These are phyloP conservation scores for Vespertilio murinus DNA, from an alignment of 2,797 vertebrate species.

Conservation along the genomic window DNA sequence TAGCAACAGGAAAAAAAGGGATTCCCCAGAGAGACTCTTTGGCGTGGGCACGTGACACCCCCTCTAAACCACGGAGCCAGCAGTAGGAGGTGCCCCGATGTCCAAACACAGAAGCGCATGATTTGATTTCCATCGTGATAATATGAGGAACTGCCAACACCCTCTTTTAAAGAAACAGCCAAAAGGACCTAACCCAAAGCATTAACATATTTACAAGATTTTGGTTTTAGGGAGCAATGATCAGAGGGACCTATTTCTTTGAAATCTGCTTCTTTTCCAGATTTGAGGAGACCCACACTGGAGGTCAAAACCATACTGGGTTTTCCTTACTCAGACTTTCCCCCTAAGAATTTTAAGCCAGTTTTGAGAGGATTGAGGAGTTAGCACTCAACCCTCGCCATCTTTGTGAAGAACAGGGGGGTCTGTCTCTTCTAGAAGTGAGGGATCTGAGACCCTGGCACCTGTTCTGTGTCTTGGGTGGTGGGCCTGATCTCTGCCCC, in stretches of 20 bases:
- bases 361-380: not conserved
- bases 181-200: not conserved
- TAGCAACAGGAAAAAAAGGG: not conserved
- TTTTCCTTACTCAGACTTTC: not conserved
- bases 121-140: constrained; percentile 25
- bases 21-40: not conserved
- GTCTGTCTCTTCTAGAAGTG: not conserved
- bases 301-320: not conserved
- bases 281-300: not conserved
- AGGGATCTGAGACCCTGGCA: not conserved
- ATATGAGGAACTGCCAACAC: not conserved
- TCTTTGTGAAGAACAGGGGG: not conserved
- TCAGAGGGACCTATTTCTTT: not conserved
- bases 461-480: not conserved
- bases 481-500: not conserved
- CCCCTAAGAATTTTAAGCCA: not conserved
- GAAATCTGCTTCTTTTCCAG: not conserved
- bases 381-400: not conserved
- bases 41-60: not conserved
- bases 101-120: constrained; percentile 16
- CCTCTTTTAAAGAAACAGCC: not conserved
- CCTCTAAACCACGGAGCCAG: not conserved
- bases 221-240: not conserved
- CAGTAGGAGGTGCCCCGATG: not conserved
- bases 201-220: not conserved